Base-by-base conservation (phyloP, 2,888 invertebrate genomes). In the Caenorhabditis drosophilae region DNA sequence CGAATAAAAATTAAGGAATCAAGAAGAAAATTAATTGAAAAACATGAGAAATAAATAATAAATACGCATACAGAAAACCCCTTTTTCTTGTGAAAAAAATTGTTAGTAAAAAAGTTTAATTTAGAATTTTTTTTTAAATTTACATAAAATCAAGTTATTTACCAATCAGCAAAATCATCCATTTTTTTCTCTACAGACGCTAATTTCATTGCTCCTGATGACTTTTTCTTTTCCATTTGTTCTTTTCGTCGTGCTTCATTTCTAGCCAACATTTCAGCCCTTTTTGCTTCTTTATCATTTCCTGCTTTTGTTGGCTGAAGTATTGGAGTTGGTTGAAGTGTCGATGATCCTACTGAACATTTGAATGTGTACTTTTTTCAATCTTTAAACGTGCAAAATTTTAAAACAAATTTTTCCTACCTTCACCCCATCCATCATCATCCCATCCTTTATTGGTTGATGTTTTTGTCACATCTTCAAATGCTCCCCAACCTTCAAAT, bases 201-300 rank as follows among this genome's bases (percentile, higher is more conserved):
- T 38, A 77, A 50, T 46, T 77, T 77, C 70, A 76, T 68, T 0
- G 75, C 77, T n/a, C 75, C 74, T 9, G 59, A 25, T 23, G 69
- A 59, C n/a, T 70, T 62, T 44, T 63, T 67, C 34, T 64, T 62
- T 20, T 70, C 75, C 47, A 62, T 66, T 40, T 73, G 56, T 38
- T 76, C 77, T 49, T 73, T 73, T 27, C 68, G 69, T 23, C 75
- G 48, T 1, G 67, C 73, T 51, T 75, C 77, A 23, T 76, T 75
- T 31, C 74, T 57, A 4, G 77, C 77, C 22, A 62, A 67, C 57
- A 74, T 63, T 58, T 77, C 73, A 7, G 67, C 67, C 26, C 71
- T 50, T 23, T 71, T 57, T 22, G 67, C 60, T 18, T 77, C 77
- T 66, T 60, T 66, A 7, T 66, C 66, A 47, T 58, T 58, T 26